These are phyloP conservation scores for Trididemnum miniatum DNA, from an alignment of 23 tunicate species.

Conservation along the genomic window DNA sequence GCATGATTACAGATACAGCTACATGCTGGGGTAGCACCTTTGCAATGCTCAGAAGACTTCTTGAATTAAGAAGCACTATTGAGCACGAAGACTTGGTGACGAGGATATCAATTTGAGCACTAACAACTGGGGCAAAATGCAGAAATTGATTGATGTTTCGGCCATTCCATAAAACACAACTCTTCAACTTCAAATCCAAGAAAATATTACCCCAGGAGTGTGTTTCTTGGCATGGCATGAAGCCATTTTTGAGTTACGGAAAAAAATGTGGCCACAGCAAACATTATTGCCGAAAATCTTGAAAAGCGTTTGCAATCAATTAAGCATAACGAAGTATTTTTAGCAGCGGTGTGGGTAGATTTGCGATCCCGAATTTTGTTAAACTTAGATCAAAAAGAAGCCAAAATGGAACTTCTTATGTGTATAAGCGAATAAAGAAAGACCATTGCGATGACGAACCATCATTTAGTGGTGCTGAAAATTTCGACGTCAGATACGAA, in stretches of 20 bases:
- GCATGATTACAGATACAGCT: neutral
- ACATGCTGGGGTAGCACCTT: conserved; percentile 9
- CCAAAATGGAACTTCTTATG: neutral
- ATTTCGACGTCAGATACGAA: neutral
- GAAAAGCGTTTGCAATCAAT: neutral
- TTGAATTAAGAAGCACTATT: neutral
- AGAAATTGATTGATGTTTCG: neutral
- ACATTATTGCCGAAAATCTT: neutral
- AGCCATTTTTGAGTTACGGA: neutral
- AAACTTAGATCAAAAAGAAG: neutral
- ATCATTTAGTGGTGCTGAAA: neutral
- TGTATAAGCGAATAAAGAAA: neutral
- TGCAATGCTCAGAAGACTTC: neutral
- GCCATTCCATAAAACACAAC: neutral
- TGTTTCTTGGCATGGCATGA: conserved; percentile 2
- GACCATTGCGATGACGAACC: neutral
- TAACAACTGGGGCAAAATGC: neutral
- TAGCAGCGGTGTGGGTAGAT: neutral
- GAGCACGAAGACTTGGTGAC: conserved; percentile 3
- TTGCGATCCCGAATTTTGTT: neutral
- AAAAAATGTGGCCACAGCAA: neutral
- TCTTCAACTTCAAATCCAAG: neutral
- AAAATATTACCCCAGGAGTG: neutral
- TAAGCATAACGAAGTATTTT: neutral
- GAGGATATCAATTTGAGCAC: conserved; percentile 1